Base-by-base conservation (phyloP, 2,113 vertebrate species). In the Pelecanoides urinatrix region DNA sequence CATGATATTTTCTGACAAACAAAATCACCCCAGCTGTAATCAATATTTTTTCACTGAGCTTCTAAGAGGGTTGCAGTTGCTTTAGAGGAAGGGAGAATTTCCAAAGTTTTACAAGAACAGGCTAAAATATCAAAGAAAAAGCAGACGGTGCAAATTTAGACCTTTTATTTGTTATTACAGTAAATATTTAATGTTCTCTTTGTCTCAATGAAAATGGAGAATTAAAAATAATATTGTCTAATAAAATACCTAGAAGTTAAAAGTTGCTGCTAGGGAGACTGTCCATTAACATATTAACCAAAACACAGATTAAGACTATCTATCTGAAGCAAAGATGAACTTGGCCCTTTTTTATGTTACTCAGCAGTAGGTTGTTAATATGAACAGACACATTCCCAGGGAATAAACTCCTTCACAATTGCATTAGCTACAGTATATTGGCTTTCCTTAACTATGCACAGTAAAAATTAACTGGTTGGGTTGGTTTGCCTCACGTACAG, bases 401-500 rank as follows among this genome's bases (percentile, higher is more conserved):
- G 18, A 90, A 94, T 40, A 66, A 79, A 78, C 20, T 56, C 40
- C 56, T 79, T 79, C 62, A 52, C 47, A 65, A 38, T 66, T 49
- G 58, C 20, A 25, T 85, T 90, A 74, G 30, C 26, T 38, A 19
- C 34, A 68, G 42, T 81, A 29, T 83, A 70, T 58, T 88, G 50
- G 9, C 53, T 95, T 90, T 91, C 42, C 66, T 72, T 65, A 79
- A 45, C 42, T 90, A 29, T 8, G 26, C 14, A 22, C 55, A 40
- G 27, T 85, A 71, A 66, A 81, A 92, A 83, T 91, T 95, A 92
- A 97, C 70, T 73, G 32, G 18, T 55, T 70, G 84, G 86, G 7
- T 90, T 95, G 94, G 58, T 94, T 97, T 97, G 74, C 77, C 50
- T 96, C 67, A 27, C 4, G 1, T 79, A 85, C 94, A 99, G 99